A percentile compares a stretch with the other conserved stretches of the same genome.
These are phyloP conservation scores for Gymnoscopelus microlampas DNA, from an alignment of 2,797 vertebrate genomes.

Conservation along the genomic window DNA sequence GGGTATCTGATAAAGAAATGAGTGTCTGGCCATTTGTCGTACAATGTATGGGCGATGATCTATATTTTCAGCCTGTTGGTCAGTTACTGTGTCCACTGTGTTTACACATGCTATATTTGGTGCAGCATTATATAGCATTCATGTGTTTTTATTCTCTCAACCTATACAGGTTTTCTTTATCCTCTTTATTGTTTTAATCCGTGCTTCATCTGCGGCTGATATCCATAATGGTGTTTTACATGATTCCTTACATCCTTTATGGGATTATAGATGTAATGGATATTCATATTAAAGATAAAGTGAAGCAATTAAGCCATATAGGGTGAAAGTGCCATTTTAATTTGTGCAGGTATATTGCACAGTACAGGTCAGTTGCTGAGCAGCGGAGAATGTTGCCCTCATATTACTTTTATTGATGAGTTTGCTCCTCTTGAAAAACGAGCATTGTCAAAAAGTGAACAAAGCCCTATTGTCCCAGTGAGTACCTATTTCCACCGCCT, in stretches of 20 bases:
- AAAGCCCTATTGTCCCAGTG: slow-evolving; percentile 59
- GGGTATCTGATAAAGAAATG: too few species aligned
- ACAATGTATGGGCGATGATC: too few species aligned
- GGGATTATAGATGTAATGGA: slow-evolving; percentile 28
- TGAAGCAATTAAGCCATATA: slow-evolving; percentile 43
- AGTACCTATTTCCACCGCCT: slow-evolving; percentile 56
- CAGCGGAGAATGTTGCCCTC: slow-evolving; percentile 67
- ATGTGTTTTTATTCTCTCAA: neutral
- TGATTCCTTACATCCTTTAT: slow-evolving; percentile 25
- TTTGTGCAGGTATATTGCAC: slow-evolving; percentile 58
- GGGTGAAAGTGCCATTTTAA: slow-evolving; percentile 58
- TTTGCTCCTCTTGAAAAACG: slow-evolving; percentile 71
- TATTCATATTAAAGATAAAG: slow-evolving; percentile 27
- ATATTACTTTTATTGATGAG: slow-evolving; percentile 75
- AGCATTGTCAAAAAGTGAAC: slow-evolving; percentile 67
- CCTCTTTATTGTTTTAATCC: slow-evolving; percentile 11
- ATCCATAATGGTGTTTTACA: slow-evolving; percentile 12
- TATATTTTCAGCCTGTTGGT: neutral
- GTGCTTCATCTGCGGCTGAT: slow-evolving; percentile 9
- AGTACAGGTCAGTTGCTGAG: slow-evolving; percentile 61
- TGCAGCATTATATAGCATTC: neutral
- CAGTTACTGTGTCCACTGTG: slow-evolving; percentile 13
- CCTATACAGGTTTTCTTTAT: neutral
- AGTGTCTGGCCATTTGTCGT: too few species aligned
- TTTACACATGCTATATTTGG: slow-evolving; percentile 7